Conservation (phyloP, 2,113 vertebrate genomes). For the Scolopax mira region DNA sequence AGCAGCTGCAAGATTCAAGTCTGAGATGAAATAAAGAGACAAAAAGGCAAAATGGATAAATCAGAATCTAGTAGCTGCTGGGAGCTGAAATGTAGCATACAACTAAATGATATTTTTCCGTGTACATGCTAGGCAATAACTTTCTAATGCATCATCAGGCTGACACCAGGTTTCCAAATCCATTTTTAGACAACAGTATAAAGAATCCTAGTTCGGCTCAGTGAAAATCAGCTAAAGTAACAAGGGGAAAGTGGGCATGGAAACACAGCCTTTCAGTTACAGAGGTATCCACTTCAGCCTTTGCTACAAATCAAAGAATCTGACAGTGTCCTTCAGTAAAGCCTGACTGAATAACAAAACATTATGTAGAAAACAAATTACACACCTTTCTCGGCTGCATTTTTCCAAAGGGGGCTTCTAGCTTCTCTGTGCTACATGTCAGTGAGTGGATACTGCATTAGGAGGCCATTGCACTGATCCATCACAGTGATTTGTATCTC, state of each 20-base stretch:
- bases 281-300: background rate
- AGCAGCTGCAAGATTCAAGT: background rate
- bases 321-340: background rate
- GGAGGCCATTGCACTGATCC: no score
- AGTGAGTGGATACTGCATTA: background rate
- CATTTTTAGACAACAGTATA: background rate
- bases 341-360: background rate
- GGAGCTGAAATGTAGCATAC: background rate
- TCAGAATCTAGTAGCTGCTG: background rate
- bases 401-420: background rate
- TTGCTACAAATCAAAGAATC: background rate
- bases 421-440: background rate
- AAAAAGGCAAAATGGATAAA: background rate
- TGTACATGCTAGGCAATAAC: background rate
- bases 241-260: fast-evolving
- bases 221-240: background rate
- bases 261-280: background rate
- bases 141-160: background rate
- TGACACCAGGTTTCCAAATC: background rate
- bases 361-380: background rate
- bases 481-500: background rate
- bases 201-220: background rate
- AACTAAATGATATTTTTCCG: background rate
- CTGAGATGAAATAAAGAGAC: background rate
- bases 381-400: background rate